These are phyloP conservation scores for Chelmon rostratus DNA, from an alignment of 2,797 vertebrate genomes.

Conservation along the genomic window DNA sequence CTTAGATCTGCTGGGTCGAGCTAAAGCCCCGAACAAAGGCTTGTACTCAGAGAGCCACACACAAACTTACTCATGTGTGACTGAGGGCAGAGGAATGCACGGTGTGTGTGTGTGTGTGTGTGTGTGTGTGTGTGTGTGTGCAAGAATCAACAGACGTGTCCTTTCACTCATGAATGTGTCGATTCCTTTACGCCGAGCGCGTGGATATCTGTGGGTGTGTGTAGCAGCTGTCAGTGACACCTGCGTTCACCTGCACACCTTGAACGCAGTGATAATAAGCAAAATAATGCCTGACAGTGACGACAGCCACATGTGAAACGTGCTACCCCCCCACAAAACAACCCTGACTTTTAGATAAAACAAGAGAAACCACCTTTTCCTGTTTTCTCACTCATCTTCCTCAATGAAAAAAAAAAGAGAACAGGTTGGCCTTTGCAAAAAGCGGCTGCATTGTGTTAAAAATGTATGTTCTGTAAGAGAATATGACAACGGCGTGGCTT, in stretches of 20 bases:
- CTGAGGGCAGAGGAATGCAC: constrained; percentile 57
- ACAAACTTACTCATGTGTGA: constrained; percentile 63
- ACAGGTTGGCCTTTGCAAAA: background rate
- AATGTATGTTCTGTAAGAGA: background rate
- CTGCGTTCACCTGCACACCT: background rate
- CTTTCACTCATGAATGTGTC: constrained; percentile 34
- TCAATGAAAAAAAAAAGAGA: background rate
- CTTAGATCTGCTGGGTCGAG: constrained; percentile 66
- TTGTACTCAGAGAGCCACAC: constrained; percentile 57
- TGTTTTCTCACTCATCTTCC: background rate
- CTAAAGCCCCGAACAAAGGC: constrained; percentile 78
- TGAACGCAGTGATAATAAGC: too few species aligned
- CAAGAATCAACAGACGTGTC: constrained; percentile 34
- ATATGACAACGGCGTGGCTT: background rate
- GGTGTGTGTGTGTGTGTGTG: constrained; percentile 27
- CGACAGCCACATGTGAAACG: too few species aligned
- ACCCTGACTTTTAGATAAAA: background rate
- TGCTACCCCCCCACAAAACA: background rate
- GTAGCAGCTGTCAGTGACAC: background rate
- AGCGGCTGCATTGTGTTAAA: background rate
- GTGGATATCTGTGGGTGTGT: background rate
- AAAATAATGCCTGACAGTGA: background rate
- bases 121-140: constrained; percentile 28
- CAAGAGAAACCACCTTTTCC: background rate
- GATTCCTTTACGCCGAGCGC: background rate